Evolutionary conservation across 2,888 invertebrate genomes (phyloP).

Genomic region (Heliconius erato): DNA sequence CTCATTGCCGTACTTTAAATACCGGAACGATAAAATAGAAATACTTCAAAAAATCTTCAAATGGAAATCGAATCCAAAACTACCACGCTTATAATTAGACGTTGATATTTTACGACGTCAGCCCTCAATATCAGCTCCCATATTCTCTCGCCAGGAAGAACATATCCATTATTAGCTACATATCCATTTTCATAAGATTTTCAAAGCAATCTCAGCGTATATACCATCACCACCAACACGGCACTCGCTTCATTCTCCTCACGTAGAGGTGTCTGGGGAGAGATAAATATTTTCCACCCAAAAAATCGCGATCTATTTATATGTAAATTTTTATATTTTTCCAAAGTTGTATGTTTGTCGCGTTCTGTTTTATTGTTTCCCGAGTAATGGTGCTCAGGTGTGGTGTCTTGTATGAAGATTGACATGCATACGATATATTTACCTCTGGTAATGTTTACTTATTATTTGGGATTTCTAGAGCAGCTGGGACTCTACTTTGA

Average conservation of each 20-base stretch:
- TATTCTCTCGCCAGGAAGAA: not conserved
- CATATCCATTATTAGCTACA: not conserved
- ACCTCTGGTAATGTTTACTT: not conserved
- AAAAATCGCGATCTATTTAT: conserved; percentile 76
- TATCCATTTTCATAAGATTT: not conserved
- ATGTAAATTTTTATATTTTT: conserved; percentile 82
- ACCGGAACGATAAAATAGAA: not conserved
- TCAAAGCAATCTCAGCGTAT: conserved; percentile 19
- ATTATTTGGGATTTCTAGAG: not conserved
- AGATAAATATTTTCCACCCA: conserved; percentile 75
- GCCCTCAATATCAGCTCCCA: not conserved
- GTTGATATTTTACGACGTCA: not conserved
- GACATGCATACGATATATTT: not conserved
- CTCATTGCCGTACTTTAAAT: not conserved
- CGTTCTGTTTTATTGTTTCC: conserved; percentile 74
- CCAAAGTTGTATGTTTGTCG: conserved; percentile 64
- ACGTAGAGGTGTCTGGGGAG: conserved; percentile 81
- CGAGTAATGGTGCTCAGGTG: conserved; percentile 69
- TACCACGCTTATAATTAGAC: not conserved
- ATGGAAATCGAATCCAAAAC: not conserved
- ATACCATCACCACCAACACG: not conserved
- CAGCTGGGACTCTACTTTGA: not conserved
- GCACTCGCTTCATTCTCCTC: conserved; percentile 64
- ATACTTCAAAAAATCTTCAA: not conserved
- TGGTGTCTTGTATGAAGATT: conserved; percentile 17